phyloP scores from a whole-genome alignment of 1,140 invertebrate genomes.

The Anthonomus grandis region DNA sequence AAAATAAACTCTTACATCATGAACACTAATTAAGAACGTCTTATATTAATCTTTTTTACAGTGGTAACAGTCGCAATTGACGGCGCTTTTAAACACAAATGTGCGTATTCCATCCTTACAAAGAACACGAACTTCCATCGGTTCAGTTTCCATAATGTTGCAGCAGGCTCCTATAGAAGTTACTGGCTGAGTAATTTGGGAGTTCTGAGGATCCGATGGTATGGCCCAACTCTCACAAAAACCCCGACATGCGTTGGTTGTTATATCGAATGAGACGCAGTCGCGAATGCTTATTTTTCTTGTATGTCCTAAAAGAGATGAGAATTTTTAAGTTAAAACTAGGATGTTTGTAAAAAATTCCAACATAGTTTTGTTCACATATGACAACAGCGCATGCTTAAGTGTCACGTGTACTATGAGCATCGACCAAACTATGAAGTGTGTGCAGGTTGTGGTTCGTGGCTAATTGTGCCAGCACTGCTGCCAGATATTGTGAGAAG shows the following conservation, averaged over 20 bases:
- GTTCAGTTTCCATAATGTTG: slow-evolving; percentile 82
- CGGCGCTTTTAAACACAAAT: slow-evolving; percentile 78
- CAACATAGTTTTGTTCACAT: no score
- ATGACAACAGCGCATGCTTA: no score
- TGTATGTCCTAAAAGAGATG: slow-evolving; percentile 66
- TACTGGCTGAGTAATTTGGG: slow-evolving; percentile 67
- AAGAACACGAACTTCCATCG: slow-evolving; percentile 66
- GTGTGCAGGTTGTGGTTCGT: no score
- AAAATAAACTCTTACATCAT: no score
- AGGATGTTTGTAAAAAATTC: no score
- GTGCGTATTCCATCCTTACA: slow-evolving; percentile 74
- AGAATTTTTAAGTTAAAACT: no score
- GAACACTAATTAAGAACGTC: no score
- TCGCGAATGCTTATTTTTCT: slow-evolving; percentile 75
- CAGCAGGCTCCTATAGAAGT: slow-evolving; percentile 86
- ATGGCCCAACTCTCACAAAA: slow-evolving; percentile 81
- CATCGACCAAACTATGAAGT: no score
- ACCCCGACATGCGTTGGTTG: slow-evolving; percentile 82
- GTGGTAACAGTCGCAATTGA: slow-evolving; percentile 78
- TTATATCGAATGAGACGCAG: slow-evolving; percentile 79
- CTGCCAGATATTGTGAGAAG: no score
- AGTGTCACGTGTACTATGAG: no score
- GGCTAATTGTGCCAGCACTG: no score
- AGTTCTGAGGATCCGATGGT: slow-evolving; percentile 60
- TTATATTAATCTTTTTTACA: slow-evolving; percentile 79